Percentiles rank a stretch among this genome's conserved stretches.
Evolutionary conservation across 30 jellyfish, hydroid and myxozoan species (phyloP).

Genomic region (Cassiopea andromeda): DNA sequence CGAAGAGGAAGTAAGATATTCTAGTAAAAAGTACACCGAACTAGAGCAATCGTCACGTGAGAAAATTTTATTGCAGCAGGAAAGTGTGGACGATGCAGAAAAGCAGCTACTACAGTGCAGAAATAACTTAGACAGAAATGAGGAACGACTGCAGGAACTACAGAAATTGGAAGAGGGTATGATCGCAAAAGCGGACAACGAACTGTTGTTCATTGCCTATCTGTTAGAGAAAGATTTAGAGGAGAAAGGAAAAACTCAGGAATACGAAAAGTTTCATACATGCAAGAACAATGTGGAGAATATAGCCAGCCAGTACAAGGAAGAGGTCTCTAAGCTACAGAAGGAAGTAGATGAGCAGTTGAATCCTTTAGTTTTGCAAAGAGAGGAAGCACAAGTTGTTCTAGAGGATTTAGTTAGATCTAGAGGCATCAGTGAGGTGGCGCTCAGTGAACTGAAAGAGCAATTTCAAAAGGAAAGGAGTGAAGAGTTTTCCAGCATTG

Average conservation of each 20-base stretch:
- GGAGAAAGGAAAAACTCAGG: slow-evolving; percentile 54
- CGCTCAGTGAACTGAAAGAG: slow-evolving; percentile 83
- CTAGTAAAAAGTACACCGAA: slow-evolving; percentile 59
- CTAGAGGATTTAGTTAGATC: slow-evolving; percentile 91
- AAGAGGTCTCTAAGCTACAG: slow-evolving; percentile 69
- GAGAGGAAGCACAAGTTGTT: slow-evolving; percentile 90
- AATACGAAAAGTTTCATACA: slow-evolving; percentile 28
- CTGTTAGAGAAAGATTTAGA: slow-evolving; percentile 85
- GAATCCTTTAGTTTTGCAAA: slow-evolving; percentile 80
- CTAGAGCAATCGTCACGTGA: slow-evolving; percentile 87
- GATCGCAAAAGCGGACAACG: slow-evolving; percentile 90
- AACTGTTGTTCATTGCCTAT: slow-evolving; percentile 84
- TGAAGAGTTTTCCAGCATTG: slow-evolving; percentile 77
- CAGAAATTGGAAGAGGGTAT: slow-evolving; percentile 78
- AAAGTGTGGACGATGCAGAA: slow-evolving; percentile 91
- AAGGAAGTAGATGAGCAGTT: slow-evolving; percentile 51
- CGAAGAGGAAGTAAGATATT: slow-evolving; percentile 65
- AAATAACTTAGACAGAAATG: slow-evolving; percentile 60
- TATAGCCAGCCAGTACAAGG: slow-evolving; percentile 68
- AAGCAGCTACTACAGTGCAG: slow-evolving; percentile 80
- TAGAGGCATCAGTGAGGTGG: slow-evolving; percentile 92
- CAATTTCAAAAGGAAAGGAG: slow-evolving; percentile 80
- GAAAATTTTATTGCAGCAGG: slow-evolving; percentile 77
- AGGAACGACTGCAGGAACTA: slow-evolving; percentile 75
- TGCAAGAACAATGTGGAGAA: slow-evolving; percentile 80